Conservation (phyloP, 30 jellyfish, hydroid and myxozoan genomes). For the Pseudorhiza aurosa region DNA sequence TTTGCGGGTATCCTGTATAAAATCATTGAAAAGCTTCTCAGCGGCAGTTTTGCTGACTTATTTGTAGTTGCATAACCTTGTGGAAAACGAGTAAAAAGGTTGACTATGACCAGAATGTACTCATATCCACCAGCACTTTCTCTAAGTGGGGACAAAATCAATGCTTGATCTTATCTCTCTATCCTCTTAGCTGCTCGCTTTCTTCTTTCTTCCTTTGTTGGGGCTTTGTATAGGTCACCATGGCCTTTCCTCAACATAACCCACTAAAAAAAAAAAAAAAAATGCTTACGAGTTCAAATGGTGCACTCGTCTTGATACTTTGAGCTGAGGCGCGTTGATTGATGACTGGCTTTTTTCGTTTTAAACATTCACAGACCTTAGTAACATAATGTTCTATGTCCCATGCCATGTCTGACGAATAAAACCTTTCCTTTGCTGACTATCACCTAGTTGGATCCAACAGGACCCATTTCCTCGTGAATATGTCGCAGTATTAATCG, state of each 20-base stretch:
- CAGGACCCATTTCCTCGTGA: slow-evolving; percentile 5
- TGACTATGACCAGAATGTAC: slow-evolving; percentile 4
- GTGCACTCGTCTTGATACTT: slow-evolving; percentile 6
- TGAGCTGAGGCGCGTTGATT: slow-evolving; percentile 19
- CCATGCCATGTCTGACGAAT: slow-evolving; percentile 12
- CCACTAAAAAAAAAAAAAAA: no score
- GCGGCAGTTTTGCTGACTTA: slow-evolving; percentile 20
- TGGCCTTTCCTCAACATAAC: no score
- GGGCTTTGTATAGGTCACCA: no score
- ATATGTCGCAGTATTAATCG: not conserved
- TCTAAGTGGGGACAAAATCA: slow-evolving; percentile 37
- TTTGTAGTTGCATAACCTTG: slow-evolving; percentile 38
- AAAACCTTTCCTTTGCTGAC: not conserved
- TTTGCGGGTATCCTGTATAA: slow-evolving; percentile 35
- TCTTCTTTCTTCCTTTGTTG: no score
- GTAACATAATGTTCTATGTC: slow-evolving; percentile 17
- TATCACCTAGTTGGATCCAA: slow-evolving; percentile 1
- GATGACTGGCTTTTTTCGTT: not conserved
- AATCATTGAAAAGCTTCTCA: slow-evolving; percentile 12
- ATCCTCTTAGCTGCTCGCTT: no score
- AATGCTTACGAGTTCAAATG: slow-evolving; percentile 27
- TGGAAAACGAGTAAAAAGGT: slow-evolving; percentile 48
- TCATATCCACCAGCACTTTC: slow-evolving; percentile 30
- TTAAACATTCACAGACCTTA: not conserved
- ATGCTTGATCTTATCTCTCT: no score